Evolutionary conservation across 2,797 vertebrate species (phyloP).

Genomic region (Petrocephalus sullivani): DNA sequence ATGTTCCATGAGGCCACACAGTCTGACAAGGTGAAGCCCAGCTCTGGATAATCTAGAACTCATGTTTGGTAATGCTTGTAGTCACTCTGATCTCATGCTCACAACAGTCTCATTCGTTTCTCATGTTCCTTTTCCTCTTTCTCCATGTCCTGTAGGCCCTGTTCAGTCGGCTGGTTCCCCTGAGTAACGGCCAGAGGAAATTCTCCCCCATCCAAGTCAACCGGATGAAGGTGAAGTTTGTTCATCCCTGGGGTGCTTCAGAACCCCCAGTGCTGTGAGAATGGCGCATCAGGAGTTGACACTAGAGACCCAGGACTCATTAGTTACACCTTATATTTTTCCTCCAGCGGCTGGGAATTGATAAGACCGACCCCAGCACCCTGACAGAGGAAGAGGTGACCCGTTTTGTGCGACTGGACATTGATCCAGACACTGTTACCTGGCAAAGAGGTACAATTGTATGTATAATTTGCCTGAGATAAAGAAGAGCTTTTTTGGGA

Average conservation of each 20-base stretch:
- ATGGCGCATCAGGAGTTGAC: neutral
- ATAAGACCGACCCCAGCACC: slow-evolving; percentile 76
- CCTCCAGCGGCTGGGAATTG: slow-evolving; percentile 81
- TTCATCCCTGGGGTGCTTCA: neutral
- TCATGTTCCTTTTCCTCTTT: neutral
- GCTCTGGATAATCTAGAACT: neutral
- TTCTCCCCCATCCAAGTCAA: slow-evolving; percentile 89
- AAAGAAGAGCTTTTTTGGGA: neutral
- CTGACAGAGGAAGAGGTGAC: slow-evolving; percentile 85
- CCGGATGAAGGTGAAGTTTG: slow-evolving; percentile 71
- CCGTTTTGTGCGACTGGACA: slow-evolving; percentile 83
- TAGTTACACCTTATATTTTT: slow-evolving; percentile 30
- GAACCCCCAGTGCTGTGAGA: neutral
- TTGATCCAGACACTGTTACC: slow-evolving; percentile 82
- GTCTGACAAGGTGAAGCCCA: slow-evolving; percentile 75
- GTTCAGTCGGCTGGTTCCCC: slow-evolving; percentile 85
- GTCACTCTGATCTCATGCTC: neutral
- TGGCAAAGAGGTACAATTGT: slow-evolving; percentile 86
- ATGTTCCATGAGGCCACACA: slow-evolving; percentile 94
- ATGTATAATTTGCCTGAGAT: neutral
- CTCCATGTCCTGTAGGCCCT: slow-evolving; percentile 69
- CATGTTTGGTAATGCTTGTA: neutral
- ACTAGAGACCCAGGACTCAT: neutral
- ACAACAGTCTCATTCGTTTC: neutral
- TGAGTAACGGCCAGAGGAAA: slow-evolving; percentile 69